These are phyloP conservation scores for Drosophila yakuba DNA, from an alignment of 1,140 invertebrate species.

Conservation along the genomic window DNA sequence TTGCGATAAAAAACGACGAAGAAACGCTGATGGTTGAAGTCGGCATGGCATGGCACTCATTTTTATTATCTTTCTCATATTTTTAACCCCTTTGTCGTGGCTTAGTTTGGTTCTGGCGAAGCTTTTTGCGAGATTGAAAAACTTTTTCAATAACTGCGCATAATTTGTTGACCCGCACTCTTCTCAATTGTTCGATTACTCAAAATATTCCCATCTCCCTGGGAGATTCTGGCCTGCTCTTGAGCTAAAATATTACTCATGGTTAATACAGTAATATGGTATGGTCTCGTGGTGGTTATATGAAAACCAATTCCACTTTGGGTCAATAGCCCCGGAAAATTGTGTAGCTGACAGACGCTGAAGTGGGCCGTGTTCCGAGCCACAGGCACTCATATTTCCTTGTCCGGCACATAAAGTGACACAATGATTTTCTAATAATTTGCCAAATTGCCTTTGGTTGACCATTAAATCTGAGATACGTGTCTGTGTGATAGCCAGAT, in stretches of 20 bases:
- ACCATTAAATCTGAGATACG: constrained; percentile 80
- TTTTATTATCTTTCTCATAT: constrained; percentile 72
- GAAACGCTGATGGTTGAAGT: constrained; percentile 18
- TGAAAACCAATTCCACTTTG: constrained; percentile 9
- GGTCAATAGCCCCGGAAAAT: constrained; percentile 44
- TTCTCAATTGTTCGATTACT: constrained; percentile 13
- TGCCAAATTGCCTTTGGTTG: constrained; percentile 82
- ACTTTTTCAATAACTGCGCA: constrained; percentile 77
- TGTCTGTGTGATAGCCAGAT: constrained; percentile 75
- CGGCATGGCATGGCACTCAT: constrained; percentile 33
- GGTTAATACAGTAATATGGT: constrained; percentile 30
- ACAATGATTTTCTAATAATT: constrained; percentile 84
- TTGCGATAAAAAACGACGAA: constrained; percentile 53
- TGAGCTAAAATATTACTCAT: constrained; percentile 33
- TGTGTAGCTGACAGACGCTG: constrained; percentile 51
- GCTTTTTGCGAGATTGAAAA: constrained; percentile 78
- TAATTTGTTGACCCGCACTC: constrained; percentile 44
- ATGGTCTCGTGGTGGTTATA: background rate
- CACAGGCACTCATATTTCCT: constrained; percentile 65
- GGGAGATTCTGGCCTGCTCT: constrained; percentile 26
- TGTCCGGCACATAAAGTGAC: constrained; percentile 69
- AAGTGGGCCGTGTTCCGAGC: constrained; percentile 17
- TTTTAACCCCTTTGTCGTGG: constrained; percentile 69
- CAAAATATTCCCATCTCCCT: background rate
- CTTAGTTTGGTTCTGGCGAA: constrained; percentile 57